phyloP scores from a whole-genome alignment of 2,888 invertebrate genomes.

The Thymelicus acteon region DNA sequence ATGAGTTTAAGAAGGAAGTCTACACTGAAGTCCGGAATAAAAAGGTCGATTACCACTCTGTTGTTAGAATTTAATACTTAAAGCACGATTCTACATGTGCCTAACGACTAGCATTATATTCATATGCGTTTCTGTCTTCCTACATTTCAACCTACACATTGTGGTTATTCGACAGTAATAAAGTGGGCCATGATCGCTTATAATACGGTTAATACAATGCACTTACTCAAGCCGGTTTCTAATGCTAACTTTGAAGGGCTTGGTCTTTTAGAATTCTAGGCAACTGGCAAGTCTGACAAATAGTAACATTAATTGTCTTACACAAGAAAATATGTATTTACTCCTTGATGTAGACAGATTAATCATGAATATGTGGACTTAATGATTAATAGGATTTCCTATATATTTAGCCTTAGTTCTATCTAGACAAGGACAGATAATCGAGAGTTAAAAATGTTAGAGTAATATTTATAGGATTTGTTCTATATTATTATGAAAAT shows the following conservation, averaged over 20 bases:
- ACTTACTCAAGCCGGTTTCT: slow-evolving; percentile 18
- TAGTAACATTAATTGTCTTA: slow-evolving; percentile 2
- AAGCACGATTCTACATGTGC: slow-evolving; percentile 26
- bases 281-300: background rate
- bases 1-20: slow-evolving; percentile 2
- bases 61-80: slow-evolving; percentile 24
- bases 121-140: slow-evolving; percentile 26
- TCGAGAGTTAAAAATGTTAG: background rate
- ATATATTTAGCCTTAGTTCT: background rate
- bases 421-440: background rate
- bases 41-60: slow-evolving; percentile 5
- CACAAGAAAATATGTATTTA: too few species aligned
- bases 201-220: slow-evolving; percentile 34
- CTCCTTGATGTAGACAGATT: too few species aligned
- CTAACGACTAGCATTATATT: slow-evolving; percentile 27
- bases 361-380: background rate
- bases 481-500: too few species aligned
- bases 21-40: background rate
- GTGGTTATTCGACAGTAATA: slow-evolving; percentile 29
- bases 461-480: too few species aligned
- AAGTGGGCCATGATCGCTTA: slow-evolving; percentile 32
- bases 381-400: background rate
- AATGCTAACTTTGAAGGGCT: slow-evolving; percentile 16
- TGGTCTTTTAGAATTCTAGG: slow-evolving; percentile 16
- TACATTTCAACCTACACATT: slow-evolving; percentile 22